These are phyloP conservation scores for Papilio machaon DNA, from an alignment of 1,140 invertebrate species.

Conservation along the genomic window DNA sequence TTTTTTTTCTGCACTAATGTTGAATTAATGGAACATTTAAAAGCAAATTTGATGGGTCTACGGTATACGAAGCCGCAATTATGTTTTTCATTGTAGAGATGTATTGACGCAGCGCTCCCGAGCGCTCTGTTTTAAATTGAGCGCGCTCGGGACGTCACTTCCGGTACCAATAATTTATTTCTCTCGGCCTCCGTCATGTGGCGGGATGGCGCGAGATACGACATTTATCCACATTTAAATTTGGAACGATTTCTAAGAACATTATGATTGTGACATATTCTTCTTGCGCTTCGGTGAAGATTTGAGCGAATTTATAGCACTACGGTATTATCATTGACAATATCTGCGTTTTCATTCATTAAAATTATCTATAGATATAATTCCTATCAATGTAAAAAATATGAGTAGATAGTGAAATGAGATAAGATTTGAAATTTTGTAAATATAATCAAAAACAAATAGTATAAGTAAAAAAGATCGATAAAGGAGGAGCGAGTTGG, in stretches of 20 bases:
- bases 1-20: conserved; percentile 43
- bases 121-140: conserved; percentile 75
- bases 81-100: conserved; percentile 45
- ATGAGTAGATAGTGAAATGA: conserved; percentile 15
- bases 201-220: conserved; percentile 72
- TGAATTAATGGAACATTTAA: conserved; percentile 42
- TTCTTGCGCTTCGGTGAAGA: conserved; percentile 48
- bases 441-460: conserved; percentile 19
- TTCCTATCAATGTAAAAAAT: neutral
- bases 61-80: conserved; percentile 43
- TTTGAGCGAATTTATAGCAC: conserved; percentile 32
- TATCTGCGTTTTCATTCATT: conserved; percentile 28
- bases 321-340: conserved; percentile 8
- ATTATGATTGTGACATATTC: conserved; percentile 74
- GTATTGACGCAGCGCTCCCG: conserved; percentile 49
- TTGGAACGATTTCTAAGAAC: conserved; percentile 73
- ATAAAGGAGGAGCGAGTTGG: conserved; percentile 9
- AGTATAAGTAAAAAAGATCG: conserved; percentile 7
- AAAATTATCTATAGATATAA: conserved; percentile 14
- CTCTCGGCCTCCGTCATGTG: conserved; percentile 72
- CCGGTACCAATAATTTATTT: conserved; percentile 79
- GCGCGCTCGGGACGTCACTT: conserved; percentile 75
- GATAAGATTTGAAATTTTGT: conserved; percentile 16
- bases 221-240: conserved; percentile 76
- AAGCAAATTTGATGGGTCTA: conserved; percentile 50